Evolutionary conservation across 2,113 vertebrate genomes (phyloP).

Genomic region (Cheilinus undulatus): DNA sequence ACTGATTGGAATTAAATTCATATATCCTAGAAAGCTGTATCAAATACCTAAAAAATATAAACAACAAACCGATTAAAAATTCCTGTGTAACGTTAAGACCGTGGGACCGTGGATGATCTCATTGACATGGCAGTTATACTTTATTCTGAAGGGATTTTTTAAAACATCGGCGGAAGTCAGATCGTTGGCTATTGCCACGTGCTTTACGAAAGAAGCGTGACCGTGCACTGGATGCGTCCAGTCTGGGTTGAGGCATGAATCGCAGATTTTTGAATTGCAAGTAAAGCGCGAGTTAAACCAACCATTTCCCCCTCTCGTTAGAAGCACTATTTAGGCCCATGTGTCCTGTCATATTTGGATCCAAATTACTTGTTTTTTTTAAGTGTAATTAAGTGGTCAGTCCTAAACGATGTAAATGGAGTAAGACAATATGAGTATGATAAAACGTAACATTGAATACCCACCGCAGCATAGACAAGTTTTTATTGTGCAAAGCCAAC

Average conservation of each 20-base stretch:
- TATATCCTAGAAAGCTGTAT: too few species aligned
- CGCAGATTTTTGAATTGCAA: slow-evolving; percentile 16
- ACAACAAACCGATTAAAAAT: too few species aligned
- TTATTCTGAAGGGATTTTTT: slow-evolving; percentile 51
- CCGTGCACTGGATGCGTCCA: slow-evolving; percentile 35
- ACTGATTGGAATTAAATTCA: too few species aligned
- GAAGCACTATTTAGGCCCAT: too few species aligned
- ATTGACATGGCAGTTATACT: neutral
- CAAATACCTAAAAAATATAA: too few species aligned
- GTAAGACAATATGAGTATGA: too few species aligned
- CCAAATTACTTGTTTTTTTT: neutral
- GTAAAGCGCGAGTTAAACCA: slow-evolving; percentile 6
- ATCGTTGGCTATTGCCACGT: neutral
- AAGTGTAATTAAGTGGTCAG: too few species aligned
- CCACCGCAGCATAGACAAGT: too few species aligned
- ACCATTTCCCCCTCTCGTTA: neutral
- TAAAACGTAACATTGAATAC: too few species aligned
- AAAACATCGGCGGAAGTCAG: neutral
- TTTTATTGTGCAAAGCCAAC: too few species aligned
- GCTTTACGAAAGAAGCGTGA: slow-evolving; percentile 30
- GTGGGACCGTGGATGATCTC: neutral
- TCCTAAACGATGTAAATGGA: too few species aligned
- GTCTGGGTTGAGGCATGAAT: slow-evolving; percentile 56
- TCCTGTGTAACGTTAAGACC: too few species aligned
- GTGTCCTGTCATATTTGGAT: neutral